Percentiles rank a stretch among this genome's conserved stretches.
phyloP scores from a whole-genome alignment of 2,113 vertebrate species.

The Zosterops borbonicus region DNA sequence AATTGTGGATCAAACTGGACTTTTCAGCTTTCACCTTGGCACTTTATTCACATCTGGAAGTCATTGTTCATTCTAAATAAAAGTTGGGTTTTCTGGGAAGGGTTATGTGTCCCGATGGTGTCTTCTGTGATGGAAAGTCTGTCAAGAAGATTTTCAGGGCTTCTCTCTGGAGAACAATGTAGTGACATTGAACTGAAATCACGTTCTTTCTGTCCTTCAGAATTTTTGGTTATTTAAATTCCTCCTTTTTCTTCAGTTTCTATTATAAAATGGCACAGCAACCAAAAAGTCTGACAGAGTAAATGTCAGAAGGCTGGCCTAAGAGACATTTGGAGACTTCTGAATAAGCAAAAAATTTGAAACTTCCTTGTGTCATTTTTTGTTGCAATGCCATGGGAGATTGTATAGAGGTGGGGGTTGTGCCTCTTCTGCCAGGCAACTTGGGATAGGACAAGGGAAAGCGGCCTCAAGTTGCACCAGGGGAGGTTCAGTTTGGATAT shows the following conservation, averaged over 20 bases:
- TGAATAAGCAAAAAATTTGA: background rate
- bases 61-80: background rate
- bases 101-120: background rate
- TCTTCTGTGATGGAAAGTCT: background rate
- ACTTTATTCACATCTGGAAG: background rate
- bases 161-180: background rate
- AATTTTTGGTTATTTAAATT: background rate
- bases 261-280: background rate
- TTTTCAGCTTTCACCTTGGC: background rate
- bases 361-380: background rate
- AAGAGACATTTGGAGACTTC: background rate
- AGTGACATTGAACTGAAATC: background rate
- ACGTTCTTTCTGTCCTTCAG: background rate
- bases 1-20: background rate
- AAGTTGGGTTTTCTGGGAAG: background rate
- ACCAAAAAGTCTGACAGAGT: background rate
- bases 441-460: background rate
- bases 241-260: background rate
- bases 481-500: background rate
- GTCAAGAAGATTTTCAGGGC: background rate
- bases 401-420: background rate
- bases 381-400: background rate
- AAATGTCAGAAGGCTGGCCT: background rate
- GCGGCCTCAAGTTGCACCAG: background rate
- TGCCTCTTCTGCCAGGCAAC: background rate